phyloP scores from a whole-genome alignment of 2,797 vertebrate species.

The Sebastes variabilis region DNA sequence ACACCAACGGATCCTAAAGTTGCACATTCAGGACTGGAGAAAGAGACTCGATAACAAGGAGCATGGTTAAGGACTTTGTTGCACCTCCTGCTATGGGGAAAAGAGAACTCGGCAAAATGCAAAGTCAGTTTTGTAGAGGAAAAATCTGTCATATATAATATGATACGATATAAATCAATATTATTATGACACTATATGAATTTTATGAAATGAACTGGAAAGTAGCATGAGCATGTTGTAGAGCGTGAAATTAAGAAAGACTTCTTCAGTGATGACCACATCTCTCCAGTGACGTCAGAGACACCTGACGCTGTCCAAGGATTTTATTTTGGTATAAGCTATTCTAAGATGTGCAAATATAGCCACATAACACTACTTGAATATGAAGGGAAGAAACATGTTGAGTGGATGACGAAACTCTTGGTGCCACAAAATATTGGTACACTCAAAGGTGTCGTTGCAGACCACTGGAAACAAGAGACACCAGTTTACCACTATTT shows the following conservation, averaged over 20 bases:
- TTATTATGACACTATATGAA: constrained; percentile 67
- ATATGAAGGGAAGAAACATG: constrained; percentile 80
- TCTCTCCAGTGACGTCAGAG: constrained; percentile 63
- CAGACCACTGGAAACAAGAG: constrained; percentile 80
- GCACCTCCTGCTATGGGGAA: constrained; percentile 53
- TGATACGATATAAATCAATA: constrained; percentile 61
- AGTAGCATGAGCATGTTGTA: constrained; percentile 73
- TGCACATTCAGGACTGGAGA: constrained; percentile 54
- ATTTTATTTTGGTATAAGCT: constrained; percentile 84
- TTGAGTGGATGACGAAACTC: constrained; percentile 65
- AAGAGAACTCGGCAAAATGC: constrained; percentile 46
- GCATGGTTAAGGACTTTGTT: constrained; percentile 56
- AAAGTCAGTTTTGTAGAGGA: constrained; percentile 53
- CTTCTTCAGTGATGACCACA: constrained; percentile 57
- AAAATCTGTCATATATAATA: constrained; percentile 67
- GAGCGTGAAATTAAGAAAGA: constrained; percentile 56
- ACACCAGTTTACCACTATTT: constrained; percentile 81
- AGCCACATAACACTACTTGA: constrained; percentile 84
- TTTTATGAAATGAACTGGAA: constrained; percentile 76
- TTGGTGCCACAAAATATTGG: constrained; percentile 77
- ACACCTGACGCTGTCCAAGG: constrained; percentile 69
- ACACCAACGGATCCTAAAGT: constrained; percentile 69
- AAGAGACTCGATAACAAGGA: constrained; percentile 54
- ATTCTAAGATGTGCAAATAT: constrained; percentile 81
- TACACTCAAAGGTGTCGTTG: constrained; percentile 76